Conservation (phyloP, 2,113 vertebrate genomes). For the Campylomormyrus numenius region DNA sequence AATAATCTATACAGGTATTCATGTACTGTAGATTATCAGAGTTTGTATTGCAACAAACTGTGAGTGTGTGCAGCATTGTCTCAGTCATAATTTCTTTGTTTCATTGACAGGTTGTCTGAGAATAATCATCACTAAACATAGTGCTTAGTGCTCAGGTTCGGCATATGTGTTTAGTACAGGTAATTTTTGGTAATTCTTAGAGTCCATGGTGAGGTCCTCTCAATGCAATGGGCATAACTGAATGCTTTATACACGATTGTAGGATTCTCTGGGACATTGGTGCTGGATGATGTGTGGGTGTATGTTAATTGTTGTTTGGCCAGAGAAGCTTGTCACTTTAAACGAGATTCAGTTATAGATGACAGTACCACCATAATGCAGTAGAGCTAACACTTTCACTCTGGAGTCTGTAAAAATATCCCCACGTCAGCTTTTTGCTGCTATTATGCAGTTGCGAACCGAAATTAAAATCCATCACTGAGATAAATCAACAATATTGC, state of each 20-base stretch:
- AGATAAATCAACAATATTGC: neutral
- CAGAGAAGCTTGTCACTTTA: neutral
- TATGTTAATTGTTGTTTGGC: neutral
- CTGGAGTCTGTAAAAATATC: neutral
- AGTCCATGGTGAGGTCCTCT: neutral
- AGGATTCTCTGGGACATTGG: neutral
- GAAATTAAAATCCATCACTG: constrained; percentile 3
- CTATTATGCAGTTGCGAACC: neutral
- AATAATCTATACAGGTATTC: neutral
- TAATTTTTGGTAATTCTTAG: neutral
- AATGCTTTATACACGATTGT: neutral
- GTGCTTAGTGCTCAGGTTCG: neutral
- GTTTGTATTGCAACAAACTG: neutral
- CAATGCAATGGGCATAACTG: neutral
- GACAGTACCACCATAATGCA: neutral
- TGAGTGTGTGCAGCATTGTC: neutral
- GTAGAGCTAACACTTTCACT: neutral
- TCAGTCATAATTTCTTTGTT: neutral
- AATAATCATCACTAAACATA: neutral
- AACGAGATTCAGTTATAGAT: neutral
- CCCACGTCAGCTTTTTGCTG: neutral
- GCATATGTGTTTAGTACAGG: neutral
- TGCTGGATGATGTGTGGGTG: neutral
- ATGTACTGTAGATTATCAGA: neutral
- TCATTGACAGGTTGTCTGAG: neutral